phyloP scores from a whole-genome alignment of 1,140 invertebrate genomes.

The Sminthurides bifidus region DNA sequence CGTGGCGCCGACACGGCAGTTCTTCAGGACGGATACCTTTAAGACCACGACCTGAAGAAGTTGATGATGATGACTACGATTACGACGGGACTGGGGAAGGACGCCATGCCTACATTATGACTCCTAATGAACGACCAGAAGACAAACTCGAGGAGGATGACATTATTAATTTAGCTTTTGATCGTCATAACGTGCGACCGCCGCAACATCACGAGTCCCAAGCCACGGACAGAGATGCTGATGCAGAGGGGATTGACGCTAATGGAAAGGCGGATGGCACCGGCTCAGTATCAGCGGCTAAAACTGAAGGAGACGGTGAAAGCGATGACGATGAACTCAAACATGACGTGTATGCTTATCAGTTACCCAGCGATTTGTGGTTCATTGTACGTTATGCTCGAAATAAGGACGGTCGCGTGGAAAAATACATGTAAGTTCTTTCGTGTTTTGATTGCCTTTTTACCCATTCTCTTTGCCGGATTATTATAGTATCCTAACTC shows the following conservation, averaged over 20 bases:
- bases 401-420: conserved; percentile 23
- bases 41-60: background rate
- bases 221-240: background rate
- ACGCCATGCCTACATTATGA: conserved; percentile 31
- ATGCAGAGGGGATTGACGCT: background rate
- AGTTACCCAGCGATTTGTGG: conserved; percentile 29
- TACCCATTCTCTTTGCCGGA: background rate
- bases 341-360: conserved; percentile 31
- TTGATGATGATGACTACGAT: conserved; percentile 20
- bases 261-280: background rate
- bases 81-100: conserved; percentile 17
- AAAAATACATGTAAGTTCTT: conserved; percentile 31
- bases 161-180: conserved; percentile 22
- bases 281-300: background rate
- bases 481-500: background rate
- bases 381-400: conserved; percentile 29
- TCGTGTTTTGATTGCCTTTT: background rate
- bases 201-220: background rate
- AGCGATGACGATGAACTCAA: background rate
- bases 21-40: background rate
- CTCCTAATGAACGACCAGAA: conserved; percentile 9
- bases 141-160: conserved; percentile 23
- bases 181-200: conserved; percentile 22
- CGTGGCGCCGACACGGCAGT: background rate
- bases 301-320: background rate